Evolutionary conservation across 2,113 vertebrate genomes (phyloP), one percentile per base, ranked within the genome.

Genomic region (Gyps fulvus): DNA sequence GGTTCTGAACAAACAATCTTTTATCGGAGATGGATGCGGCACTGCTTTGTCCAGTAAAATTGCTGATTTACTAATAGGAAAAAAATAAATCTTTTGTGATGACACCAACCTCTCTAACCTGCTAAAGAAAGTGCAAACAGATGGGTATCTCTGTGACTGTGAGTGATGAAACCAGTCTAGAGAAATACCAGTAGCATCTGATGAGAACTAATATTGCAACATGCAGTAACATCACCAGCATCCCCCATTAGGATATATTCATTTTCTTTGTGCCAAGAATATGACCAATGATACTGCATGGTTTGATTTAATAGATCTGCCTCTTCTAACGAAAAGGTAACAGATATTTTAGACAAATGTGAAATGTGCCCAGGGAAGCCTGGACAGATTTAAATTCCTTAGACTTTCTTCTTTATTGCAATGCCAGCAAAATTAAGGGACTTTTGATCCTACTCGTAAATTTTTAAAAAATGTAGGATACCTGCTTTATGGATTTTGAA

Each of bases 401-500:
- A 76, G 52, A 67, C 82, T 94, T 97, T 91, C 80, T 79, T 91
- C 91, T 94, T 97, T 91, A 94, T 92, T 96, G 78, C 80, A 81
- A 57, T 96, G 77, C 73, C 91, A 96, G 95, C 65, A 96, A 97
- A 97, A 96, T 95, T 94, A 95, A 59, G 90, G 78, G 90, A 85
- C 52, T 96, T 97, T 94, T 92, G 93, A 96, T 83, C 92, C 93
- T 86, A 67, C 65, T 73, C 90, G 29, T 85, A 93, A 90, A 19
- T 67, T 80, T 84, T 79, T 42, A 10, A 71, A 82, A 90, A 91
- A 77, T 65, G 22, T 73, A 83, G 29, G 61, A 83, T 54, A 93
- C 43, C 32, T 91, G 47, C 43, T 96, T 89, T 94, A 79, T 87
- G 78, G 31, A 23, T 94, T 72, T 89, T 67, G 40, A 86, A 63